Evolutionary conservation across 2,113 vertebrate genomes (phyloP), one percentile per base, ranked within the genome.

Genomic region (Thunnus maccoyii): DNA sequence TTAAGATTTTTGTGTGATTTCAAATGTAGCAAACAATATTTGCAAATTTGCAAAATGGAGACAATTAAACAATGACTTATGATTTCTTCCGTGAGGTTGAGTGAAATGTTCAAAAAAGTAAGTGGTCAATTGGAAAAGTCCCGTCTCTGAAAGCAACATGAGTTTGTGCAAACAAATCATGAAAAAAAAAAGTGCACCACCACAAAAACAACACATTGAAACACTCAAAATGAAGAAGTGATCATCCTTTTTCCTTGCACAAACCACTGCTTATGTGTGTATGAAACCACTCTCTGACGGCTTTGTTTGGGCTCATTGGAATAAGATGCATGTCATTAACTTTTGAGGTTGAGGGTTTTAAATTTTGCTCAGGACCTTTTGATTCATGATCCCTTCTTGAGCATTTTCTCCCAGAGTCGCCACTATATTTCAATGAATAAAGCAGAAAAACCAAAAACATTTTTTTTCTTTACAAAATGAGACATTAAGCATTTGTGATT

Each of bases 271-370:
- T 86, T 76, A 36, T 86, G 70, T 78, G 72, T 47, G 78, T 44
- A 54, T 78, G 66, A 84, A 87, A 88, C 87, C 80, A 1, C 80
- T 69, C n/a, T 80, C 57, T 76, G 83, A 86, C 63, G 44, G 64
- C 67, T 86, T 86, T 84, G 83, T 86, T 89, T 82, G 78, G 83
- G 56, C 75, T 86, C 81, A 27, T 51, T 72, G 81, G 69, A 47
- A 71, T 48, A 58, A 84, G 73, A 76, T 82, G 69, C 80, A 72
- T 80, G 84, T 82, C 82, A 76, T 91, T 86, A 89, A 87, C 75
- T 83, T 82, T 76, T 87, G 83, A 85, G 87, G 85, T 79, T 65
- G 69, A 69, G 82, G 84, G 76, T 86, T 85, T 79, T 55, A 89
- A 68, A 81, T 63, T 60, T 62, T 52, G 70, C 70, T 83, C 70